These are phyloP conservation scores for Oxyteleia sp. DNA, from an alignment of 2,888 invertebrate species.

Conservation along the genomic window DNA sequence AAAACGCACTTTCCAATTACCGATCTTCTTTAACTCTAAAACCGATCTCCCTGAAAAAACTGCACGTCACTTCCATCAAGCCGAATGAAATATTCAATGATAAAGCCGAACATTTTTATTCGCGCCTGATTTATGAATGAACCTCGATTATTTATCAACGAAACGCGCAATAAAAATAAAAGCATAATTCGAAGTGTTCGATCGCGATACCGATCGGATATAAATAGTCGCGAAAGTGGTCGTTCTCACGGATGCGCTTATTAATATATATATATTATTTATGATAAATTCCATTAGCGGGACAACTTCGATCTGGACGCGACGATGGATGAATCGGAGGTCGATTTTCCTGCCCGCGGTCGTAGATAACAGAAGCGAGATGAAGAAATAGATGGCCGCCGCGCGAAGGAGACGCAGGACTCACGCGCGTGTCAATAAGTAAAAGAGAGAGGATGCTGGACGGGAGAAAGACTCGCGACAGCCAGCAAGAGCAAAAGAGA, in stretches of 20 bases:
- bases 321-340: conserved; percentile 66
- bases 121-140: conserved; percentile 56
- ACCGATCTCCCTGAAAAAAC: no score
- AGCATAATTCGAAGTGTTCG: conserved; percentile 41
- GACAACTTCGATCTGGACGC: conserved; percentile 50
- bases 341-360: conserved; percentile 43
- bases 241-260: conserved; percentile 67
- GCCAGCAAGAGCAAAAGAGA: conserved; percentile 53
- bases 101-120: conserved; percentile 37
- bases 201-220: conserved; percentile 66
- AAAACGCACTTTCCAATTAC: no score
- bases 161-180: conserved; percentile 45
- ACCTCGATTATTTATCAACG: conserved; percentile 53
- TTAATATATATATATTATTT: conserved; percentile 69
- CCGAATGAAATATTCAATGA: no score
- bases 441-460: conserved; percentile 60
- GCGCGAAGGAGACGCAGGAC: conserved; percentile 23
- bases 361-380: conserved; percentile 48
- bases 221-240: conserved; percentile 64
- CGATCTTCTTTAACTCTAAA: no score
- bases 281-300: conserved; percentile 71
- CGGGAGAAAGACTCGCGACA: conserved; percentile 45
- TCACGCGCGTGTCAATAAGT: conserved; percentile 53
- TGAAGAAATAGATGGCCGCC: conserved; percentile 41
- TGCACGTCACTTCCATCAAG: no score